Base-by-base conservation (phyloP, 2,797 vertebrate species). In the Pseudomugil gertrudae region DNA sequence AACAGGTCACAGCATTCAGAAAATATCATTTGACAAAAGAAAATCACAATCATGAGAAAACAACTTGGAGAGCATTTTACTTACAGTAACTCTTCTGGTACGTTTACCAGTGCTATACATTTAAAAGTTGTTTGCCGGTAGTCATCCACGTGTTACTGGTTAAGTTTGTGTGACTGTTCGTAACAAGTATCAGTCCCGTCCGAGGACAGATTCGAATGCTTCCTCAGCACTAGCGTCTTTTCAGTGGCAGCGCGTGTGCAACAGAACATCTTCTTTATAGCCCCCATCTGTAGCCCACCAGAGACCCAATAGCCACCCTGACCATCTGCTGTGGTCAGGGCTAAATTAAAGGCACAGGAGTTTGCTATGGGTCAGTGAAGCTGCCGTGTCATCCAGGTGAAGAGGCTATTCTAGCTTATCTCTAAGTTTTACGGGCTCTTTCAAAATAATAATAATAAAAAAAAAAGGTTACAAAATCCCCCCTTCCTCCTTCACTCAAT, bases 281-380 rank as follows among this genome's bases (percentile, higher is more conserved):
- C 82, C 78, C 84, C 76, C 19, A 61, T 87, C 79, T 87, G 80
- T 72, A 74, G 88, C 77, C 78, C 81, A 81, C 78, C 83, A 78
- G 79, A 85, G 85, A 89, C 82, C 81, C 86, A 65, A 82, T 40
- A 78, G 81, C 84, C 84, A 66, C 81, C 75, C 61, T 70, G 83
- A 85, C 76, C 77, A 60, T 82, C 84, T 85, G 85, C 85, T 83
- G 70, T 74, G 81, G 90, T 86, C 81, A 50, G 85, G 62, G 80
- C 64, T 74, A 90, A 89, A 85, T 89, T 60, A 91, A 94, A 95
- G 94, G 94, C 94, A 94, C 93, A 91, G 90, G 92, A 91, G 90
- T 94, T 90, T 92, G 79, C 84, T 81, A 77, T 87, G 89, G 82
- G 85, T 90, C 88, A 89, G 84, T 89, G 87, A 93, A 93, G 89